These are phyloP conservation scores for Tichodroma muraria DNA, from an alignment of 2,113 vertebrate genomes.

Conservation along the genomic window DNA sequence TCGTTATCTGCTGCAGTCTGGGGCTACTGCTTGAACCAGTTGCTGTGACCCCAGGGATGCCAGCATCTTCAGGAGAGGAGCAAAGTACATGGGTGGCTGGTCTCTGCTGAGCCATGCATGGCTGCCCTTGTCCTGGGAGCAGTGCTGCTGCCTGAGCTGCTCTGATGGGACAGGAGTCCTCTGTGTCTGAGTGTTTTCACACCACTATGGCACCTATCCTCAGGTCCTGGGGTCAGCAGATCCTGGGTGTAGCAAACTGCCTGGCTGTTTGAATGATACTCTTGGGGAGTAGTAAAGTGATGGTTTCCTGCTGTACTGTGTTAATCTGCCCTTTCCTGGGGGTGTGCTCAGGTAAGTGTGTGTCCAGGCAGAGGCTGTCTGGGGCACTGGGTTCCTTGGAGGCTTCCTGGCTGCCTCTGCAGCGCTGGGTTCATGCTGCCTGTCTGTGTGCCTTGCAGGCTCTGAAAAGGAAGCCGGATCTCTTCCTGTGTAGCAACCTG, in stretches of 20 bases:
- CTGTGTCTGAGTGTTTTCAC: not conserved
- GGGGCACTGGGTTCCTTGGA: not conserved
- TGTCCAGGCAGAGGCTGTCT: constrained; percentile 4
- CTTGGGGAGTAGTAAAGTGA: not conserved
- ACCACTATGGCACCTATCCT: not conserved
- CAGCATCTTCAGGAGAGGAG: not conserved
- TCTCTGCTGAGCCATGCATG: not conserved
- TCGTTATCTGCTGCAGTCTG: not conserved
- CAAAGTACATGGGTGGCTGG: not conserved
- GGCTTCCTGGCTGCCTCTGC: not conserved
- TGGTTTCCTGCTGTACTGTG: constrained; percentile 23
- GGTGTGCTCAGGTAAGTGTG: constrained; percentile 61
- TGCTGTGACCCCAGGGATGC: not conserved
- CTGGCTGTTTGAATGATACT: not conserved
- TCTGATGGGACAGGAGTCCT: not conserved
- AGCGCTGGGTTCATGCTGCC: constrained; percentile 36
- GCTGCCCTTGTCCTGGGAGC: not conserved
- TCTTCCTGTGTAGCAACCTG: constrained; percentile 93
- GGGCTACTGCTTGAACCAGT: not conserved
- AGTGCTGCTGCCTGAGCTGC: not conserved
- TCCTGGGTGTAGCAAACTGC: not conserved
- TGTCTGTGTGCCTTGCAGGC: constrained; percentile 88
- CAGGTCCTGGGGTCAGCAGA: not conserved
- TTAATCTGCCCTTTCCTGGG: not conserved
- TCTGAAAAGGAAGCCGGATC: constrained; percentile 97